phyloP scores from a whole-genome alignment of 2,113 vertebrate genomes.

The Etheostoma spectabile region DNA sequence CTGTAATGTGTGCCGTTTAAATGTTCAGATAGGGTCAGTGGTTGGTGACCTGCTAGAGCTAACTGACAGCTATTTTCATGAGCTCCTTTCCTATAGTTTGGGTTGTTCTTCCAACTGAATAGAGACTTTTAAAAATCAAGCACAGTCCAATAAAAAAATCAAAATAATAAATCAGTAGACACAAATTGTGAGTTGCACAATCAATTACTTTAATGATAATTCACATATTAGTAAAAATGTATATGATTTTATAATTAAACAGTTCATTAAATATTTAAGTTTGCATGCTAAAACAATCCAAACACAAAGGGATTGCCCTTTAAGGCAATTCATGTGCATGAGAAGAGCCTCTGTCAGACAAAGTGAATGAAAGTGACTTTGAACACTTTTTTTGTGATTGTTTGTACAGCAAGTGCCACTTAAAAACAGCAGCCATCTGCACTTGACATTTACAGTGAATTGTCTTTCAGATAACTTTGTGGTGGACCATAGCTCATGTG shows the following conservation, averaged over 20 bases:
- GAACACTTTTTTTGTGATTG: conserved; percentile 24
- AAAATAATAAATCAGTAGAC: background rate
- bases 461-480: conserved; percentile 95
- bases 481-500: conserved; percentile 98
- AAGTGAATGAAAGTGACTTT: conserved; percentile 32
- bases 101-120: background rate
- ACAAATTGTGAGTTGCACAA: background rate
- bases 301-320: background rate
- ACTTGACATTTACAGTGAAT: conserved; percentile 53
- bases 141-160: background rate
- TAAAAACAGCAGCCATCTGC: conserved; percentile 43
- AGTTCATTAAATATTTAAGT: background rate
- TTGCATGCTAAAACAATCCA: background rate
- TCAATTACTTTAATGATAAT: background rate
- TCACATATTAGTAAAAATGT: background rate
- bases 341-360: background rate
- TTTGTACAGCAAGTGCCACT: conserved; percentile 5
- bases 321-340: background rate
- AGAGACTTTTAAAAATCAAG: background rate
- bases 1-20: background rate
- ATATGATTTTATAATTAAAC: background rate
- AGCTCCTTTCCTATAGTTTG: background rate
- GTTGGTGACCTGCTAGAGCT: background rate
- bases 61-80: background rate
- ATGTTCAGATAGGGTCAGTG: background rate